phyloP scores from a whole-genome alignment of 2,113 vertebrate species.

The Australoheros scitulus region DNA sequence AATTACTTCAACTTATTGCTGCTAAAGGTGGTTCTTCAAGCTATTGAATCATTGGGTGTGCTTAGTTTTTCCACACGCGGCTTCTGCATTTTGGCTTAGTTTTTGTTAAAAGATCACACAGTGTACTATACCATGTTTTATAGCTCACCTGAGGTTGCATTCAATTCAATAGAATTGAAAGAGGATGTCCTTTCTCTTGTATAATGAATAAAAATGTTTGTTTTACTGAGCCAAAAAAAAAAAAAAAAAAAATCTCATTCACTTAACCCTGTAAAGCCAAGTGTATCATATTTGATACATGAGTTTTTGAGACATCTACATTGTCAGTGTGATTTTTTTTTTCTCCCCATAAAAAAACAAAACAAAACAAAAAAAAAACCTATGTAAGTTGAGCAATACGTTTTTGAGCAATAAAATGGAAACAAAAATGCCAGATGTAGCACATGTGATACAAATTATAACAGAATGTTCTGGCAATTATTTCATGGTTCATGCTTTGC shows the following conservation, averaged over 20 bases:
- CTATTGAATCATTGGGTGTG: neutral
- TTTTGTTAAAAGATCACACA: neutral
- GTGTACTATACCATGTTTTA: neutral
- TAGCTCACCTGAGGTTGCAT: neutral
- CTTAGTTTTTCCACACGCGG: neutral
- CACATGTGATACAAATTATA: too few species aligned
- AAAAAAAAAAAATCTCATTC: neutral
- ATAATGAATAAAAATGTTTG: neutral
- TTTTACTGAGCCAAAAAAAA: neutral
- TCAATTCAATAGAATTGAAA: constrained; percentile 1
- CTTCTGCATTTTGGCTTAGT: neutral
- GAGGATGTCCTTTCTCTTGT: neutral
- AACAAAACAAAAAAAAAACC: too few species aligned
- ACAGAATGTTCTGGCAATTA: too few species aligned
- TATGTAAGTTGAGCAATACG: too few species aligned
- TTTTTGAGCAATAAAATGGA: too few species aligned
- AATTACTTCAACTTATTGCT: neutral
- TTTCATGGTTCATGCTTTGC: too few species aligned
- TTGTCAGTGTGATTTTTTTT: too few species aligned
- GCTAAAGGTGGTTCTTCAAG: neutral
- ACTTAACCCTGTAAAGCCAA: neutral
- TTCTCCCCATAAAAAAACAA: too few species aligned
- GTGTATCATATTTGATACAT: too few species aligned
- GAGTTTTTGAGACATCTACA: too few species aligned
- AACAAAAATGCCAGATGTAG: too few species aligned